A percentile compares a stretch with the other conserved stretches of the same genome.
These are phyloP conservation scores for Papilio glaucus DNA, from an alignment of 1,140 invertebrate genomes.

Conservation along the genomic window DNA sequence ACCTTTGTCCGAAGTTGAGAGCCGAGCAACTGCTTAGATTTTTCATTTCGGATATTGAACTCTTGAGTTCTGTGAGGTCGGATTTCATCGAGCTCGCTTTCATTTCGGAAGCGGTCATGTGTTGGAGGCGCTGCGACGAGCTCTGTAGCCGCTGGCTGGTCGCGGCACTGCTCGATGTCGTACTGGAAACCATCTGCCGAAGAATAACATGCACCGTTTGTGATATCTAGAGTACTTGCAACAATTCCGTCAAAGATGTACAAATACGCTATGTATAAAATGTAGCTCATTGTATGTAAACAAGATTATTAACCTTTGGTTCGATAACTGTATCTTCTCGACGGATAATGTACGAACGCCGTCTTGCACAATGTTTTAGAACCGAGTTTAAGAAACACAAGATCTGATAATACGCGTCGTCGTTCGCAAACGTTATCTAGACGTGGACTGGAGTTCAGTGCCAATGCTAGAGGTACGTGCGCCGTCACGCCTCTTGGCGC, in stretches of 20 bases:
- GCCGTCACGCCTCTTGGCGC: slow-evolving; percentile 79
- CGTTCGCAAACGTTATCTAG: slow-evolving; percentile 73
- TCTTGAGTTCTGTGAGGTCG: slow-evolving; percentile 90
- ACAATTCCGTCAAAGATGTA: slow-evolving; percentile 21
- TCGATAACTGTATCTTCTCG: slow-evolving; percentile 37
- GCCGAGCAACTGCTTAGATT: slow-evolving; percentile 82
- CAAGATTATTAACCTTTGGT: slow-evolving; percentile 48
- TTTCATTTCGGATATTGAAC: slow-evolving; percentile 91
- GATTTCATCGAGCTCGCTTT: slow-evolving; percentile 89
- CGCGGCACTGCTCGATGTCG: slow-evolving; percentile 84
- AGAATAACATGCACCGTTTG: slow-evolving; percentile 30
- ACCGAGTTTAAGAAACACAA: slow-evolving; percentile 35
- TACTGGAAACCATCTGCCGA: slow-evolving; percentile 82
- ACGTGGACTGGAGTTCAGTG: slow-evolving; percentile 78
- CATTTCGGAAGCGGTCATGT: slow-evolving; percentile 84
- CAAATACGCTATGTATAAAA: slow-evolving; percentile 34
- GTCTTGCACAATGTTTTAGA: slow-evolving; percentile 12
- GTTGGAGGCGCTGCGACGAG: slow-evolving; percentile 77
- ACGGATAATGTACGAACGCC: slow-evolving; percentile 32
- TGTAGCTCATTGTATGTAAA: slow-evolving; percentile 38
- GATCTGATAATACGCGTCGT: slow-evolving; percentile 55
- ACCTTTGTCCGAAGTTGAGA: slow-evolving; percentile 83
- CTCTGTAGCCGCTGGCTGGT: slow-evolving; percentile 83
- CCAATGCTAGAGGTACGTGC: slow-evolving; percentile 73
- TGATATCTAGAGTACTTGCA: slow-evolving; percentile 33